A percentile compares a stretch with the other conserved stretches of the same genome.
These are phyloP conservation scores for Pseudorectes ferrugineus DNA, from an alignment of 2,113 vertebrate genomes.

Conservation along the genomic window DNA sequence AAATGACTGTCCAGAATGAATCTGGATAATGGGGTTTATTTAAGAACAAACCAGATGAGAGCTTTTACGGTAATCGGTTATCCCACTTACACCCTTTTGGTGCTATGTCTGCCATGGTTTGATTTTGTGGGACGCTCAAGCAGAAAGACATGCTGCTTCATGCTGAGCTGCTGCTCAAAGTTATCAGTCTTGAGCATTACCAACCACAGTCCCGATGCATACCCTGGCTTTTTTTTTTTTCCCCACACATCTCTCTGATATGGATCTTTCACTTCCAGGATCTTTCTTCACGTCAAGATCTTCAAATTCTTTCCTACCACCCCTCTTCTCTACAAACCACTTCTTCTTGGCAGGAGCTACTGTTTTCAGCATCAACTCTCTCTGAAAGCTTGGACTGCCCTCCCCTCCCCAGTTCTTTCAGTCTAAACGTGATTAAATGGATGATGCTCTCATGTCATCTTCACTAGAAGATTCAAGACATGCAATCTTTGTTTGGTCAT, in stretches of 20 bases:
- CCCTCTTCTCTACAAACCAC: neutral
- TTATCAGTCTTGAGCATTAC: neutral
- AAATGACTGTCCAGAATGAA: neutral
- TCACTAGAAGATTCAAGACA: neutral
- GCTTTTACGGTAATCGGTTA: neutral
- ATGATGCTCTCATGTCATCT: neutral
- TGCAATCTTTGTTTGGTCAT: neutral
- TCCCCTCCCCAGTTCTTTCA: neutral
- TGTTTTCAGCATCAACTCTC: neutral
- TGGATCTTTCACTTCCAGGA: neutral
- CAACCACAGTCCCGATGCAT: accelerated
- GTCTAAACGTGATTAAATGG: neutral
- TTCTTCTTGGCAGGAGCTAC: neutral
- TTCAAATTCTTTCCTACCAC: neutral
- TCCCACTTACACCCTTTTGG: neutral
- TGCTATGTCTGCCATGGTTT: neutral
- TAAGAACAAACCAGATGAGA: neutral
- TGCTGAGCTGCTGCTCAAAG: neutral
- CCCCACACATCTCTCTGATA: neutral
- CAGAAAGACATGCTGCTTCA: neutral
- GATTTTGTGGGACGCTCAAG: neutral
- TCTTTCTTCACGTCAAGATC: neutral
- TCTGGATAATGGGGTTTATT: neutral
- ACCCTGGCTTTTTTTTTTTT: neutral
- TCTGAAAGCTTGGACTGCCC: neutral